phyloP scores from a whole-genome alignment of 2,113 vertebrate species.

The Sphyrna mokarran region DNA sequence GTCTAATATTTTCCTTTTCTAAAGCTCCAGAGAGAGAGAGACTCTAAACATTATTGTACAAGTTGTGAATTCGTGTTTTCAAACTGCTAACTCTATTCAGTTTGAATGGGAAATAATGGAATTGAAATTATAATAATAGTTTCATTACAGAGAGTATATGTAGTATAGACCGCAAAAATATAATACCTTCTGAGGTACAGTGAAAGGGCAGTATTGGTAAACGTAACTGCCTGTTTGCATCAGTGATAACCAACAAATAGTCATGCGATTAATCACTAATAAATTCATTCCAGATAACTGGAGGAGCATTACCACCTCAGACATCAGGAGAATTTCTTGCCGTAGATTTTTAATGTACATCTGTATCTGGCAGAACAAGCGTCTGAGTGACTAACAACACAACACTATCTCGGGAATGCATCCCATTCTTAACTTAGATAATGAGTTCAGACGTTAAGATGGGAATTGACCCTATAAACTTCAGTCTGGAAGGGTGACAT shows the following conservation, averaged over 20 bases:
- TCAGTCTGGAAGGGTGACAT: background rate
- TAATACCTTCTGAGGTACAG: background rate
- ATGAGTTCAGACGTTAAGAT: background rate
- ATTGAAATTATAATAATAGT: background rate
- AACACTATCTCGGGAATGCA: too few relatives aligned
- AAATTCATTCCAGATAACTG: too few relatives aligned
- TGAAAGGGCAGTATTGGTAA: background rate
- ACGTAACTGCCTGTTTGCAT: background rate
- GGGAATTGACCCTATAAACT: background rate
- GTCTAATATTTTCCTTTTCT: background rate
- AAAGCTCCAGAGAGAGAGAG: background rate
- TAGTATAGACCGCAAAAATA: background rate
- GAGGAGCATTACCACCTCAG: too few relatives aligned
- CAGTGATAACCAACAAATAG: background rate
- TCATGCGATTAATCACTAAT: background rate
- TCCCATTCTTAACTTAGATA: background rate
- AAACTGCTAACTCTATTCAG: background rate
- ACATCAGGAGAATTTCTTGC: too few relatives aligned
- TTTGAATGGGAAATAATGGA: background rate
- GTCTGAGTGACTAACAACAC: too few relatives aligned
- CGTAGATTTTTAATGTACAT: too few relatives aligned
- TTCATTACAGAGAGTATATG: background rate
- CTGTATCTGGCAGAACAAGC: too few relatives aligned
- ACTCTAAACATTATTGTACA: background rate
- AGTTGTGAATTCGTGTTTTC: background rate